phyloP scores from a whole-genome alignment of 2,113 vertebrate genomes.

The Tachycineta bicolor region DNA sequence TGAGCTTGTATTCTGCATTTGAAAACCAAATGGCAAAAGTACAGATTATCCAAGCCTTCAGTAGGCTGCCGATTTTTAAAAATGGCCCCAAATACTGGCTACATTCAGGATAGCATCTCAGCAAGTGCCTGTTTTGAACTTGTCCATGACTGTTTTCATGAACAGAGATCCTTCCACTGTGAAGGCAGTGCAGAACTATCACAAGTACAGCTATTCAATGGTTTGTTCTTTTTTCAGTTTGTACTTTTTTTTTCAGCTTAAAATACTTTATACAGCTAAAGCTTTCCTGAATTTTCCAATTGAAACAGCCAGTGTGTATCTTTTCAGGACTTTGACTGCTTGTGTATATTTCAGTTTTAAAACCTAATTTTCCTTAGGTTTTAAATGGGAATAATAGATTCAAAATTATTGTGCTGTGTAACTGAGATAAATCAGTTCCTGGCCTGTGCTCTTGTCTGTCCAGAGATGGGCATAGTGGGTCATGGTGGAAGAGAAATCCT shows the following conservation, averaged over 20 bases:
- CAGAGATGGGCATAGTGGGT: not conserved
- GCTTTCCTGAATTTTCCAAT: not conserved
- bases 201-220: not conserved
- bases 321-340: not conserved
- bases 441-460: not conserved
- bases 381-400: not conserved
- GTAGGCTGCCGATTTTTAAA: not conserved
- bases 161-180: not conserved
- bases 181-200: not conserved
- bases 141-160: not conserved
- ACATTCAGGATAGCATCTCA: not conserved
- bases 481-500: not conserved
- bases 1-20: not conserved
- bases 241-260: not conserved
- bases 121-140: not conserved
- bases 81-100: not conserved
- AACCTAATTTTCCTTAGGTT: not conserved
- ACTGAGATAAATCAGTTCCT: not conserved
- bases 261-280: not conserved
- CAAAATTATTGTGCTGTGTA: not conserved
- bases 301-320: not conserved
- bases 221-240: not conserved
- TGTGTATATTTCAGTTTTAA: not conserved
- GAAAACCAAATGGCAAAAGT: not conserved
- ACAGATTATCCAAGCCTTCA: not conserved